Conservation (phyloP, 1,140 invertebrate genomes). For the Sipha flava region DNA sequence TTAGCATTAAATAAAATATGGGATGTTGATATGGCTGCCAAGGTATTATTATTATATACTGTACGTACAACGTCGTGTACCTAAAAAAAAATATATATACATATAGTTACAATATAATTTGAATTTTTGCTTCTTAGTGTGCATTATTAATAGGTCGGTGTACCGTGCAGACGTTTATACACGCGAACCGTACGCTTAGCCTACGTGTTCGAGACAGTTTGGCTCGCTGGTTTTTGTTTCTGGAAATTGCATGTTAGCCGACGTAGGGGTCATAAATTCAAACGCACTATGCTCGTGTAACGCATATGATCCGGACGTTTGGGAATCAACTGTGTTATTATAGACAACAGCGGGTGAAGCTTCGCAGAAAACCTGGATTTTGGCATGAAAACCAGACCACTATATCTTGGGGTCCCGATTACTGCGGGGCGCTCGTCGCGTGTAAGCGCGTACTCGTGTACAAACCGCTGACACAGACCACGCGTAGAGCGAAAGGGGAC, state of each 20-base stretch:
- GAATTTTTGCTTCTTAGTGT: background rate
- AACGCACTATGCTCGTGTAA: background rate
- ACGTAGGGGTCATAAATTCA: background rate
- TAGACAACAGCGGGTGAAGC: background rate
- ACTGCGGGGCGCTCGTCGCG: background rate
- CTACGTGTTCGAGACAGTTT: background rate
- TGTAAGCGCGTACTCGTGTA: background rate
- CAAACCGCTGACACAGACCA: background rate
- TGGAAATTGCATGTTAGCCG: background rate
- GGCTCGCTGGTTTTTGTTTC: background rate
- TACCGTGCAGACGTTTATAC: no score
- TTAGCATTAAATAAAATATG: background rate
- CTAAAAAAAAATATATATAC: no score
- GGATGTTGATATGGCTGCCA: background rate
- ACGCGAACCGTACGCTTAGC: background rate
- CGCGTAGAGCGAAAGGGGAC: background rate
- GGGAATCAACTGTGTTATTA: background rate
- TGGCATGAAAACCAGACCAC: conserved; percentile 30
- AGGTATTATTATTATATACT: no score
- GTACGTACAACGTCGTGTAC: no score
- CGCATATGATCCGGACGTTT: background rate
- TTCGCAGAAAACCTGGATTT: conserved; percentile 16
- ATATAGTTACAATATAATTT: background rate
- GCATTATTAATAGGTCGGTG: no score
- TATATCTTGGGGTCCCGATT: background rate